Percentiles rank a stretch among this genome's conserved stretches.
Conservation (phyloP, 1,140 invertebrate species). For the Grapholita molesta region DNA sequence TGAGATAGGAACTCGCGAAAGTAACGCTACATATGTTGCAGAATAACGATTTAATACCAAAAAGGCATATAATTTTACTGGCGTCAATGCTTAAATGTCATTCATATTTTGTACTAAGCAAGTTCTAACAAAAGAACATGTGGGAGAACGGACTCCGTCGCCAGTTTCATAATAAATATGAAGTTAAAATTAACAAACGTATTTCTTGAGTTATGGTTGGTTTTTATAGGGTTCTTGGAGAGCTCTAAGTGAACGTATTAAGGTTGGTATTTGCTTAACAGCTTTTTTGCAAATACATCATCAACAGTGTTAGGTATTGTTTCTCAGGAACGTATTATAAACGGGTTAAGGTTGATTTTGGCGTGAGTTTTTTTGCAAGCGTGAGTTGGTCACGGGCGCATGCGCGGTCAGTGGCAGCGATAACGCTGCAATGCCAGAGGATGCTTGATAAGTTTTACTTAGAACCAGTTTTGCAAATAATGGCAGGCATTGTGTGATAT, state of each 20-base stretch:
- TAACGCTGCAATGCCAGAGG: background rate
- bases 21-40: background rate
- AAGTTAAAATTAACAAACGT: background rate
- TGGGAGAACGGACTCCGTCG: background rate
- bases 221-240: background rate
- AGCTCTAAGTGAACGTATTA: background rate
- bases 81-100: background rate
- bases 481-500: background rate
- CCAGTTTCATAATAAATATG: background rate
- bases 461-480: background rate
- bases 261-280: background rate
- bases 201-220: background rate
- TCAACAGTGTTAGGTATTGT: too few species aligned
- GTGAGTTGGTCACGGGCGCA: background rate
- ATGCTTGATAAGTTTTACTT: slow-evolving; percentile 12
- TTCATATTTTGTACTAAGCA: background rate
- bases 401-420: slow-evolving; percentile 13
- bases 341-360: background rate
- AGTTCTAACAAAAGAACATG: slow-evolving; percentile 3
- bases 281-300: background rate
- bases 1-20: too few species aligned
- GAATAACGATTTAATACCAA: background rate
- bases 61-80: background rate
- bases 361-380: background rate
- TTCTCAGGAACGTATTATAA: background rate